Base-by-base conservation (phyloP, 2,113 vertebrate genomes). In the Capricornis sumatraensis region DNA sequence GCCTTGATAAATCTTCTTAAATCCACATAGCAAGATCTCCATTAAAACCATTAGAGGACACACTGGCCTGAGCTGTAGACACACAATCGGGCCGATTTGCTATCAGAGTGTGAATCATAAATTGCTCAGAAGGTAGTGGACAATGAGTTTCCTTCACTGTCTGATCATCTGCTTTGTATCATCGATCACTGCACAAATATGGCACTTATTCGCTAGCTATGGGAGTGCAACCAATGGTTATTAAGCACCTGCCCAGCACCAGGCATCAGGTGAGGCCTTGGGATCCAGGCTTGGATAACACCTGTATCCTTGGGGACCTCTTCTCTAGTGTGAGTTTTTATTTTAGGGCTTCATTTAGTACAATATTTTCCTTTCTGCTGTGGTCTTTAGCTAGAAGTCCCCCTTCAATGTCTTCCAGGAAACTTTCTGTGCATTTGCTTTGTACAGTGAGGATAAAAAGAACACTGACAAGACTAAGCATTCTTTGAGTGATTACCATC, bases 111-210 rank as follows among this genome's bases (percentile, higher is more conserved):
- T 71, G 87, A 82, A 57, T 64, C n/a, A 10, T 14, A 58, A 60
- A 17, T 30, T 28, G 7, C 8, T 2, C 9, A 53, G 90, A 74
- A 47, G 3, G 60, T 3, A 2, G 45, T 11, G 81, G 86, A 81
- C 55, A 58, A 5, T 2, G 52, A 87, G 33, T 50, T 93, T 50
- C 45, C 45, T n/a, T 96, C 33, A 67, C 4, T 55, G 50, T 92
- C 62, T 60, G 10, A 10, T 40, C 50, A 12, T 27, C 33, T 79
- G 45, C 71, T 86, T 47, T 33, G 67, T 27, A 81, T n/a, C 74
- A n/a, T 40, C 2, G 7, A 74, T n/a, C 0, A 0, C 28, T 62
- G 36, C 5, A 47, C 21, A 79, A 67, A 64, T 9, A 30, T 1
- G 52, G 9, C 3, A 30, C 17, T 60, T 30, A 45, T 43, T 60